These are phyloP conservation scores for Micrasema longulum DNA, from an alignment of 1,140 invertebrate genomes.

Conservation along the genomic window DNA sequence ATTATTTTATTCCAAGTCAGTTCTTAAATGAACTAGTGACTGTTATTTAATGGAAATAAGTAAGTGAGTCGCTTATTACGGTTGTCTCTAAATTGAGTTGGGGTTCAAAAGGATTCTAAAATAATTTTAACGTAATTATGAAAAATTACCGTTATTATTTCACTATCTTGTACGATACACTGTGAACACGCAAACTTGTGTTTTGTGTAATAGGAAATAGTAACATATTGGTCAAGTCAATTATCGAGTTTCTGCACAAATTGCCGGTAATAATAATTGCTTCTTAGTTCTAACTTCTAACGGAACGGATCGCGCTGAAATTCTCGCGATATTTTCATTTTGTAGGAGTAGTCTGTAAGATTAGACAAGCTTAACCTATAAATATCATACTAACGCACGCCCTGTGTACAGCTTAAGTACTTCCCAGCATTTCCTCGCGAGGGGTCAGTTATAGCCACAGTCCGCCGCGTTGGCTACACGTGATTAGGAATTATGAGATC, in stretches of 20 bases:
- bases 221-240: slow-evolving; percentile 3
- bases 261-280: slow-evolving; percentile 16
- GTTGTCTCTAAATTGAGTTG: no score
- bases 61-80: no score
- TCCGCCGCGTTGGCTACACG: slow-evolving; percentile 16
- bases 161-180: no score
- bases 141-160: no score
- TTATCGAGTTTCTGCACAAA: neutral
- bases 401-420: slow-evolving; percentile 1
- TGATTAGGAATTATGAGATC: slow-evolving; percentile 32
- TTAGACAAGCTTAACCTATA: slow-evolving; percentile 32
- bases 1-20: no score
- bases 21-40: no score
- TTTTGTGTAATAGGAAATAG: no score
- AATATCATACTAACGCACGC: slow-evolving; percentile 24
- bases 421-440: neutral
- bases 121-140: no score
- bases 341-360: slow-evolving; percentile 9
- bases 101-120: no score
- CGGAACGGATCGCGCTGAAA: slow-evolving; percentile 1
- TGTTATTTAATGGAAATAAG: no score
- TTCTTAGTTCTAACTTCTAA: neutral
- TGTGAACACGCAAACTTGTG: no score
- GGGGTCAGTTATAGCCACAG: slow-evolving; percentile 2
- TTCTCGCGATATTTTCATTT: slow-evolving; percentile 23